Evolutionary conservation across 1,140 invertebrate species (phyloP), one percentile per base, ranked within the genome.

Genomic region (Bombus turneri): DNA sequence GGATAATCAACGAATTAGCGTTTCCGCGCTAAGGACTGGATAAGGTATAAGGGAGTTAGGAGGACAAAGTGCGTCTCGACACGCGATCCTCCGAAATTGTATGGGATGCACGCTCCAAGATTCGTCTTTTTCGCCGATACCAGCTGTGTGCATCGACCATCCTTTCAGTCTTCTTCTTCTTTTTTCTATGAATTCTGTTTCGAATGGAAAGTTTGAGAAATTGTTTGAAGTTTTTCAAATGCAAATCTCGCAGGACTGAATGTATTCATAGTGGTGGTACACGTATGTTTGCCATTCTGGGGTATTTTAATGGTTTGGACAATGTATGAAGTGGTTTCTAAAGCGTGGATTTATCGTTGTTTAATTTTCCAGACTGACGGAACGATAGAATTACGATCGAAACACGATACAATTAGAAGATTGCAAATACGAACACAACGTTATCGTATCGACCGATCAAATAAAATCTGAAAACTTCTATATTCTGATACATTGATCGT

Each of bases 1-100:
- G 87, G 86, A 91, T 92, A 93, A 93, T 94, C 93, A 92, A 91
- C 90, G 89, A 94, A 94, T 94, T 94, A 94, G 88, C 91, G 93
- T 92, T 93, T 93, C 91, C 90, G 88, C 91, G 88, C 90, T 91
- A 92, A 92, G 91, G 89, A 92, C 86, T 92, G 93, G 91, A 93
- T 93, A 94, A 93, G 91, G 91, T 88, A 92, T 91, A 90, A 93
- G 87, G 18, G 91, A 91, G 90, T 91, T 92, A 83, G 85, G 86
- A 88, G 91, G 91, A 94, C 92, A 93, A 94, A 94, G 92, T 94
- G 93, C 92, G 91, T 93, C 86, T 88, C 87, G 90, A 83, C 93
- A 94, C 93, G 93, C 93, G 93, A 94, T 94, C 86, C 88, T 87
- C 87, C 88, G 88, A 87, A 78, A 86, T 69, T 73, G 80, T 68